Conservation (phyloP, 2,797 vertebrate genomes). For the Lagocephalus sceleratus region DNA sequence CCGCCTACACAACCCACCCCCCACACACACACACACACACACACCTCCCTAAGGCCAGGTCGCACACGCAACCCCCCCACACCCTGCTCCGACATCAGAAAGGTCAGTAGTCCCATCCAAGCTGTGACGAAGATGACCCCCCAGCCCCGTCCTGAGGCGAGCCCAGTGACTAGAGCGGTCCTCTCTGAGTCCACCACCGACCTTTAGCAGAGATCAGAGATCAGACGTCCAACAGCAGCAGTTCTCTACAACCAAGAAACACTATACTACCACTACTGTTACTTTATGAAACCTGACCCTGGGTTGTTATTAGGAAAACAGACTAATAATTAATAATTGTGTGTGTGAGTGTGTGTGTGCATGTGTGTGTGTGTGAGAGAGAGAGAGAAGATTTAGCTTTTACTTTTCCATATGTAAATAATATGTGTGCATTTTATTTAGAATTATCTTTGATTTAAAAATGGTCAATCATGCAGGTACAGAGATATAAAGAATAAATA, state of each 20-base stretch:
- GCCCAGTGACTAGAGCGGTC: slow-evolving; percentile 25
- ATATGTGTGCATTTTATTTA: too few relatives aligned
- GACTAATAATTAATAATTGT: background rate
- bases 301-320: too few relatives aligned
- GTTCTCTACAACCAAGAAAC: slow-evolving; percentile 28
- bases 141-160: slow-evolving; percentile 47
- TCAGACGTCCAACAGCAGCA: slow-evolving; percentile 44
- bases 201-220: slow-evolving; percentile 46
- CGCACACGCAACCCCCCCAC: slow-evolving; percentile 24
- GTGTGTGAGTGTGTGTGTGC: background rate
- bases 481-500: too few relatives aligned
- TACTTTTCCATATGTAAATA: too few relatives aligned
- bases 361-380: too few relatives aligned
- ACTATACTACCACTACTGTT: background rate
- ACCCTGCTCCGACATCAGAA: slow-evolving; percentile 47
- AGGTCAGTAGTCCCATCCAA: slow-evolving; percentile 57
- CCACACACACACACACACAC: too few relatives aligned
- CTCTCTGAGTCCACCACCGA: slow-evolving; percentile 40
- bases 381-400: too few relatives aligned
- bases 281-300: too few relatives aligned
- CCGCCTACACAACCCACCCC: slow-evolving; percentile 30
- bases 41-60: slow-evolving; percentile 41
- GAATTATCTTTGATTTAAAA: too few relatives aligned
- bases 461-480: too few relatives aligned
- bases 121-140: slow-evolving; percentile 45